Evolutionary conservation across 2,888 invertebrate species (phyloP), one percentile per base, ranked within the genome.

Genomic region (Drosophila mettleri): DNA sequence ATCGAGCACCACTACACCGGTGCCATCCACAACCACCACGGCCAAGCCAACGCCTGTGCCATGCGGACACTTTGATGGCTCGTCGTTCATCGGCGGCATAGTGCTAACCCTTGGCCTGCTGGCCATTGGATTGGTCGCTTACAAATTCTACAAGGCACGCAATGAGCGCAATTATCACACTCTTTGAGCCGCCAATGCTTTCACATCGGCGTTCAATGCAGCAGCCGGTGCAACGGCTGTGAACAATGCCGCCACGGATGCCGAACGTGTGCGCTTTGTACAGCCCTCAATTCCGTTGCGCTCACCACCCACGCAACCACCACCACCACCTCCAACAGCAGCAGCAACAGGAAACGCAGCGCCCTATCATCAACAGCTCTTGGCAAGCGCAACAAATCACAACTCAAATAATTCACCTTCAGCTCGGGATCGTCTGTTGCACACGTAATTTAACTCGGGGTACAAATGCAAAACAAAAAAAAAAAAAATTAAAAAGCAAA

Each of bases 131-230:
- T 95, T 96, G 92, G 95, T 97, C 87, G 96, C 96, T 36, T 96
- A 95, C 93, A 97, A 97, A 91, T 97, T 97, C 92, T 98, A 97
- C 93, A 96, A 95, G 92, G 95, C 96, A 69, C 95, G 96, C 89
- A 95, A 95, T 64, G 97, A 96, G 91, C 94, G 95, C 80, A 97
- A 97, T 93, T 98, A 98, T 92, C 97, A 97, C 90, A 97, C 97
- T 69, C 95, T 98, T 91, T 98, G 96, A 96, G 93, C 89, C 89
- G 91, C 90, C 82, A 90, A 82, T 38, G 89, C 88, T 18, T 90
- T 91, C 61, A 90, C 90, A 63, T 91, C 91, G 75, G 91, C 90
- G 36, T 91, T 90, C 36, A 90, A 90, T 80, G 89, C 91, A 72
- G 90, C 90, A 74, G 78, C 90, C 66, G 79, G 80, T 53, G 67